These are phyloP conservation scores for Cacoxenus indagator DNA, from an alignment of 2,888 invertebrate genomes.

Conservation along the genomic window DNA sequence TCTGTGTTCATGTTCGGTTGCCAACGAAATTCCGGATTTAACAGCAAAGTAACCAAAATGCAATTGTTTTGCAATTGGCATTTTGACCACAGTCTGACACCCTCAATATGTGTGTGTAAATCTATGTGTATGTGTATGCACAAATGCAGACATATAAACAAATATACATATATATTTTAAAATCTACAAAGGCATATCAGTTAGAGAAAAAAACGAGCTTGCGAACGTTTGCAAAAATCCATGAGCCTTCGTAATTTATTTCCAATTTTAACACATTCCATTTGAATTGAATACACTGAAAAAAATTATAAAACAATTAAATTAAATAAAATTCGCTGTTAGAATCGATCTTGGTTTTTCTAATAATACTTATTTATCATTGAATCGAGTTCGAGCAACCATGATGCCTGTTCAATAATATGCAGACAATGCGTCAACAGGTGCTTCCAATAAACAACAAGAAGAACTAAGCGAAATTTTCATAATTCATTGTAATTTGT, in stretches of 20 bases:
- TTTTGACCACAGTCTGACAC: slow-evolving; percentile 66
- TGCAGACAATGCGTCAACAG: no score
- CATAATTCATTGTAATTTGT: no score
- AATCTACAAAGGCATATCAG: background rate
- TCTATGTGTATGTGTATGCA: slow-evolving; percentile 17
- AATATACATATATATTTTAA: slow-evolving; percentile 23
- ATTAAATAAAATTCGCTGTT: background rate
- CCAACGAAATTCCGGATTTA: slow-evolving; percentile 62
- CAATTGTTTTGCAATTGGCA: slow-evolving; percentile 68
- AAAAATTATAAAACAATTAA: no score
- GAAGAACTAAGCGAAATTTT: no score
- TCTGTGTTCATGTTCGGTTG: slow-evolving; percentile 52
- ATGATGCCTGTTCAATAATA: no score
- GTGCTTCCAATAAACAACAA: no score
- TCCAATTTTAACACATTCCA: slow-evolving; percentile 48
- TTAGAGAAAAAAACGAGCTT: background rate
- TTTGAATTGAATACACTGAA: slow-evolving; percentile 34
- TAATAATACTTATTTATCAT: no score
- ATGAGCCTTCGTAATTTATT: slow-evolving; percentile 55
- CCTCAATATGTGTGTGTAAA: slow-evolving; percentile 46
- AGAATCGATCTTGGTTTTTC: background rate
- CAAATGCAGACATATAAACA: slow-evolving; percentile 7
- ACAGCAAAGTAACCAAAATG: slow-evolving; percentile 65
- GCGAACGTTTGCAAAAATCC: background rate
- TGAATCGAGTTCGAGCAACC: no score